Conservation (phyloP, 1,140 invertebrate species). For the Hormaphis cornu region DNA sequence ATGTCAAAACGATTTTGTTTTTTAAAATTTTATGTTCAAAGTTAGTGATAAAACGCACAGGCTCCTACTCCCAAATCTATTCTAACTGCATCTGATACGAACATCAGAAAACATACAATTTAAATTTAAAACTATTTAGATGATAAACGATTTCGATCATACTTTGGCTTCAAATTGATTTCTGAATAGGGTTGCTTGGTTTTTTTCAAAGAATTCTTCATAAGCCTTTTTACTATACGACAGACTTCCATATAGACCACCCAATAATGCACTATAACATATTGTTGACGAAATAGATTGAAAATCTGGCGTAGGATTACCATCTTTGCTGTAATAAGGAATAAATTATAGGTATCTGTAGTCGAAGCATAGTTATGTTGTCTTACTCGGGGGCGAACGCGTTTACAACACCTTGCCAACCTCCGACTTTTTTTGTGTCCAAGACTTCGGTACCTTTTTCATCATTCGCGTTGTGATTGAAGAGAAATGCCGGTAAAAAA, state of each 20-base stretch:
- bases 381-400: neutral
- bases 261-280: neutral
- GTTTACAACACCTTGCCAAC: conserved; percentile 14
- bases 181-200: conserved; percentile 21
- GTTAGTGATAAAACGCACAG: no score
- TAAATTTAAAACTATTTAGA: no score
- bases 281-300: neutral
- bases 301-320: conserved; percentile 9
- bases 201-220: conserved; percentile 12
- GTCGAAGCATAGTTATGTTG: neutral
- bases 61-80: no score
- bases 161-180: conserved; percentile 29
- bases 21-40: no score
- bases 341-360: neutral
- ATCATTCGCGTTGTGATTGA: neutral
- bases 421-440: neutral
- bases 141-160: neutral
- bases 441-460: neutral
- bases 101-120: no score
- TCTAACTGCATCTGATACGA: no score
- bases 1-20: no score
- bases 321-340: conserved; percentile 5
- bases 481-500: conserved; percentile 5
- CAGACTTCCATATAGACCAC: conserved; percentile 12
- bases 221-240: conserved; percentile 24